These are phyloP conservation scores for Coleophora flavipennella DNA, from an alignment of 2,888 invertebrate species.

Conservation along the genomic window DNA sequence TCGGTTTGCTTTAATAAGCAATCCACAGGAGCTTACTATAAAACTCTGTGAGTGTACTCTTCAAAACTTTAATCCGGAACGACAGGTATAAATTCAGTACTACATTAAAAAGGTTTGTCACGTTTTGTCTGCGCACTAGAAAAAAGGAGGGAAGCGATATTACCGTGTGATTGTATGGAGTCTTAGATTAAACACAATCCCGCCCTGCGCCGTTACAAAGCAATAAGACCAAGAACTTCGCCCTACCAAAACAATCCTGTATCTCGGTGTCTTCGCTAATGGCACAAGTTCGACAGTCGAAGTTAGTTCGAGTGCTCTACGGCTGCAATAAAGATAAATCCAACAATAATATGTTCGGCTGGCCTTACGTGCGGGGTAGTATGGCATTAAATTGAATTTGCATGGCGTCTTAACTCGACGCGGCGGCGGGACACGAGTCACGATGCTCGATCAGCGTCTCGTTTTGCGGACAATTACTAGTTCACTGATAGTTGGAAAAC, in stretches of 20 bases:
- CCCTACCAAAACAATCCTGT: conserved; percentile 70
- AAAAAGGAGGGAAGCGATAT: too few species aligned
- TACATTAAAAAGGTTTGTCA: background rate
- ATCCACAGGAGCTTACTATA: conserved; percentile 12
- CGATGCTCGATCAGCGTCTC: conserved; percentile 41
- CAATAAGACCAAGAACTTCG: conserved; percentile 71
- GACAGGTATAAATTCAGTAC: conserved; percentile 6
- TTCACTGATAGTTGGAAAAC: conserved; percentile 44
- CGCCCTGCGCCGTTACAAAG: conserved; percentile 60
- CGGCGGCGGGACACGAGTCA: conserved; percentile 41
- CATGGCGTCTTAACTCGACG: conserved; percentile 69
- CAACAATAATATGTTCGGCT: conserved; percentile 70
- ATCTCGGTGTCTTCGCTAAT: conserved; percentile 71
- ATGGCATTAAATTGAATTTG: conserved; percentile 71
- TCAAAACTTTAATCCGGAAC: conserved; percentile 6
- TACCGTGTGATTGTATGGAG: background rate
- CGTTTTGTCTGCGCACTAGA: too few species aligned
- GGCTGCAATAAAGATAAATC: conserved; percentile 72
- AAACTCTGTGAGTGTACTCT: conserved; percentile 7
- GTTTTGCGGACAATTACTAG: conserved; percentile 54
- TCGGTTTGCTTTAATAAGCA: conserved; percentile 40
- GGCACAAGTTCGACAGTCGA: conserved; percentile 71
- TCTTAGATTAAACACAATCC: conserved; percentile 66
- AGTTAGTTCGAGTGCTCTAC: conserved; percentile 70
- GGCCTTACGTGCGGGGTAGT: conserved; percentile 65